Evolutionary conservation across 2,888 invertebrate species (phyloP), one percentile per base, ranked within the genome.

Genomic region (Rhogogaster chlorosoma): DNA sequence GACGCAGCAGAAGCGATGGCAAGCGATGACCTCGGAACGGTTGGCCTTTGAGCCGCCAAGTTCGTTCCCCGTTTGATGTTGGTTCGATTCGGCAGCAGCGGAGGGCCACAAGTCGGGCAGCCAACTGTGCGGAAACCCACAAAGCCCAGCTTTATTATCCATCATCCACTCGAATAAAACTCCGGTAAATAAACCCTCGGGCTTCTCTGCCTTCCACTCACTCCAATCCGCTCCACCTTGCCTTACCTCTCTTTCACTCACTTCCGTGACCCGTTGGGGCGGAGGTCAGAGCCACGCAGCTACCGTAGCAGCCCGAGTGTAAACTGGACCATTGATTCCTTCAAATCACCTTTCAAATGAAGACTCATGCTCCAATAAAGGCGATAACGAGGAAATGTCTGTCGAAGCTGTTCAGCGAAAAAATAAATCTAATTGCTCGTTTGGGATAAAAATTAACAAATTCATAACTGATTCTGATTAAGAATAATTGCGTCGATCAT

Each of bases 81-180:
- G 84, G 84, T 84, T 84, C 84, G 84, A 84, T 84, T 57, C 84
- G 61, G 57, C 64, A 77, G 77, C 42, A 67, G 78, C 42, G 67
- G 77, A 84, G 84, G 84, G 84, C 84, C 84, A 84, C 78, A 84
- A 84, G 84, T 84, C 84, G 78, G 67, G 78, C 64, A 84, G 84
- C 84, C 84, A 84, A 84, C 84, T 84, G 84, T 36, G 84, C 84
- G 84, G 84, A 84, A 84, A 84, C 67, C 84, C 84, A 84, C 84
- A 84, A 84, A 84, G 84, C 84, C 67, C 67, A 77, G 84, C 84
- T 84, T 84, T 84, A 84, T 84, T 84, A 84, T 84, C 84, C 84
- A 84, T 84, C 84, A 84, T 84, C 84, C 84, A 84, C 84, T 84
- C 84, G 84, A 84, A 84, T 84, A 84, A 84, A 84, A 84, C 84